A percentile compares a stretch with the other conserved stretches of the same genome.
These are phyloP conservation scores for Myopa testacea DNA, from an alignment of 2,888 invertebrate species.

Conservation along the genomic window DNA sequence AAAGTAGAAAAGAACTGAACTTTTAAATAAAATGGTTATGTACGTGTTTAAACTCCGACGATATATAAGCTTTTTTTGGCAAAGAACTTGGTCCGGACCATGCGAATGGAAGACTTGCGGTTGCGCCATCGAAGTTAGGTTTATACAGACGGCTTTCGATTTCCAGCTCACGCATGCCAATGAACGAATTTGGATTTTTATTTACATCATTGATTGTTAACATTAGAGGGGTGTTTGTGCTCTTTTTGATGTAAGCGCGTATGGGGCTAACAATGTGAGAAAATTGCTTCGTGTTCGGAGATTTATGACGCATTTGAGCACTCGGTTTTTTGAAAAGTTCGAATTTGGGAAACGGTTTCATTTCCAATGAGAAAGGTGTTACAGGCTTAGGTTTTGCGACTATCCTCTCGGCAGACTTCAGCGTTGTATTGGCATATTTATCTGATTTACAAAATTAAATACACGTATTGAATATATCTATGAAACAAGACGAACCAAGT, in stretches of 20 bases:
- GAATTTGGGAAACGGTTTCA: slow-evolving; percentile 51
- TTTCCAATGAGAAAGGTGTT: slow-evolving; percentile 44
- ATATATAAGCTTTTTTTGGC: slow-evolving; percentile 66
- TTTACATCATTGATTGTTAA: slow-evolving; percentile 56
- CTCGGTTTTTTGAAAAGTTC: slow-evolving; percentile 56
- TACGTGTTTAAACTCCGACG: slow-evolving; percentile 63
- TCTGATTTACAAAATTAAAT: not conserved
- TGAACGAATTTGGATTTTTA: slow-evolving; percentile 47
- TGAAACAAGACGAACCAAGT: no score
- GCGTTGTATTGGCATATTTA: slow-evolving; percentile 37
- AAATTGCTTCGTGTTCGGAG: slow-evolving; percentile 51
- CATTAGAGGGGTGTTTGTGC: slow-evolving; percentile 63
- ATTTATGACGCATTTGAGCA: slow-evolving; percentile 46
- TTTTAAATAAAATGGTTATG: slow-evolving; percentile 38
- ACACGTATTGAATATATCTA: no score
- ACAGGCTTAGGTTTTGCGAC: slow-evolving; percentile 21
- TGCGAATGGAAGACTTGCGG: not conserved
- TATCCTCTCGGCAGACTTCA: slow-evolving; percentile 46
- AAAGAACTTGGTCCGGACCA: slow-evolving; percentile 46
- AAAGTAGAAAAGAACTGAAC: not conserved
- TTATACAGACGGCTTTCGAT: slow-evolving; percentile 55
- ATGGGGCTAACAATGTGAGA: slow-evolving; percentile 68
- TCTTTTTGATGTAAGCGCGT: slow-evolving; percentile 67
- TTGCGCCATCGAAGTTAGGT: slow-evolving; percentile 39
- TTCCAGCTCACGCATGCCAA: slow-evolving; percentile 56